Conservation (phyloP, 2,888 invertebrate genomes). For the Carpatolechia fugitivella region DNA sequence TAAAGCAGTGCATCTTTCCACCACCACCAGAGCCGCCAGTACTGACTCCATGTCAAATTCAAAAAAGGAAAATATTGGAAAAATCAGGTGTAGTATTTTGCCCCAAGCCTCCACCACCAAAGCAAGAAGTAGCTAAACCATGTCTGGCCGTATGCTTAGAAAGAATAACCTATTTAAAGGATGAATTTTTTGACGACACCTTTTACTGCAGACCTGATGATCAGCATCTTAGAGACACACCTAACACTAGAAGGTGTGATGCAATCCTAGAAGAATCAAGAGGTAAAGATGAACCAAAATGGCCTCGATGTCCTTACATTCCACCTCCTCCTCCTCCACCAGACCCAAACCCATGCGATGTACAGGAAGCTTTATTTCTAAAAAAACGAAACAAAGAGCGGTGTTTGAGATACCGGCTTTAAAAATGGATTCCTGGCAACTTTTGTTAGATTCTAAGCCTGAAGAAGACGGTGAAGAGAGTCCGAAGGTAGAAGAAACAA, state of each 20-base stretch:
- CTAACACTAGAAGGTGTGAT: background rate
- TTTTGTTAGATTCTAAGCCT: background rate
- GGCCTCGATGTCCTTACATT: background rate
- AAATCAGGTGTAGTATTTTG: background rate
- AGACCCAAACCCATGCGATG: slow-evolving; percentile 36
- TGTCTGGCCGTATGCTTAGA: background rate
- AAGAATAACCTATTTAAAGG: background rate
- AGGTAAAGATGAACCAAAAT: background rate
- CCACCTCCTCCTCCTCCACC: background rate
- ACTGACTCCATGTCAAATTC: background rate
- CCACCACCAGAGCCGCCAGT: background rate
- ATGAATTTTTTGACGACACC: background rate
- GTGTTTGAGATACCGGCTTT: background rate
- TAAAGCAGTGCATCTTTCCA: background rate
- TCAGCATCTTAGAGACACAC: background rate
- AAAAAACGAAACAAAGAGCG: slow-evolving; percentile 27
- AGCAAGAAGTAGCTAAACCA: background rate
- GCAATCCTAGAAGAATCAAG: background rate
- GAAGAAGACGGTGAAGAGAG: background rate
- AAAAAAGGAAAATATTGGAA: background rate
- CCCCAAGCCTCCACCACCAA: background rate
- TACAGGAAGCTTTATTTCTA: slow-evolving; percentile 36
- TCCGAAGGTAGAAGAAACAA: too few species aligned
- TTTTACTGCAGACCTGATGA: background rate
- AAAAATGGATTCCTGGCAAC: background rate